phyloP scores from a whole-genome alignment of 2,888 invertebrate species.

The Epistrophe eligans region DNA sequence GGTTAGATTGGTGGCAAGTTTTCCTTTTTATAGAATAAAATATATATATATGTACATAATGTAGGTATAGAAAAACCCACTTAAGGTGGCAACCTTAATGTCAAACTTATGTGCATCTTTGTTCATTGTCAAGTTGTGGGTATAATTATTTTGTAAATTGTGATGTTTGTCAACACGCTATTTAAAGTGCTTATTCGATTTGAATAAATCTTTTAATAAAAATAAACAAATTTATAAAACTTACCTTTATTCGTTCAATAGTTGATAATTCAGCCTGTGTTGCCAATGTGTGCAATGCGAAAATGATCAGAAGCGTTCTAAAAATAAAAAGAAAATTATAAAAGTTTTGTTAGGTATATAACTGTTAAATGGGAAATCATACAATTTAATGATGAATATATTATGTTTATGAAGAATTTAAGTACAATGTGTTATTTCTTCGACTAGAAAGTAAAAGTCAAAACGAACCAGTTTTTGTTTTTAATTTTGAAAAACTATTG shows the following conservation, averaged over 20 bases:
- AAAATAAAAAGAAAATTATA: constrained; percentile 49
- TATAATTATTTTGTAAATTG: not conserved
- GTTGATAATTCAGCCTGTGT: constrained; percentile 80
- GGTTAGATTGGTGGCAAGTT: no score
- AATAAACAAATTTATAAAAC: constrained; percentile 28
- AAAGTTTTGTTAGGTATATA: no score
- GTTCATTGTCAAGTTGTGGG: not conserved
- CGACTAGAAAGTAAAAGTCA: no score
- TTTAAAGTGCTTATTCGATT: not conserved
- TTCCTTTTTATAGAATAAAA: no score
- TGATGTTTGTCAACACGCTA: not conserved
- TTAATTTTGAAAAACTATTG: no score
- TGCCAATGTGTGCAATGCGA: constrained; percentile 75
- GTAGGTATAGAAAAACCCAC: no score
- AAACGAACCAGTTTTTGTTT: no score
- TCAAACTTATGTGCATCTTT: constrained; percentile 2
- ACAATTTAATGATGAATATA: not conserved
- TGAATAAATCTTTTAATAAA: not conserved
- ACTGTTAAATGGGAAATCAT: not conserved
- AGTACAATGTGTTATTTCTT: no score
- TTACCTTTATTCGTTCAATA: constrained; percentile 81
- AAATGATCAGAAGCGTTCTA: constrained; percentile 79
- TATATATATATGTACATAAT: no score
- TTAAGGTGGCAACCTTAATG: not conserved
- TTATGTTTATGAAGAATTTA: no score